These are phyloP conservation scores for Stegastes partitus DNA, from an alignment of 2,113 vertebrate species.

Conservation along the genomic window DNA sequence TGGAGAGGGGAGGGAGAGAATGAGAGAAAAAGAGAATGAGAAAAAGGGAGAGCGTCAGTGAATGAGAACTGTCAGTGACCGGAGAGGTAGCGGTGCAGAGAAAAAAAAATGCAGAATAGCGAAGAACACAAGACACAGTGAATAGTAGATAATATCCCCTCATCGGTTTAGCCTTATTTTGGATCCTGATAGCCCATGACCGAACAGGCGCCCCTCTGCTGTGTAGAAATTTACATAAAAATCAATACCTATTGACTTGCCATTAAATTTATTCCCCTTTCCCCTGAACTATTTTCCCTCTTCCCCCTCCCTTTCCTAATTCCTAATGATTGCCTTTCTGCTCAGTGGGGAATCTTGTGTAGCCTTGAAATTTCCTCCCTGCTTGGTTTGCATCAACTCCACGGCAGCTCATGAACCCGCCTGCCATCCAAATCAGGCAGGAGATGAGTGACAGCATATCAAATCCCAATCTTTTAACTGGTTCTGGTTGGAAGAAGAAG, in stretches of 20 bases:
- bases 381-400: slow-evolving; percentile 50
- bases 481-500: slow-evolving; percentile 38
- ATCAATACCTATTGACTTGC: slow-evolving; percentile 74
- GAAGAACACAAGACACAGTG: slow-evolving; percentile 15
- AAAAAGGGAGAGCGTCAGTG: slow-evolving; percentile 34
- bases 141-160: slow-evolving; percentile 49
- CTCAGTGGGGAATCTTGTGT: slow-evolving; percentile 63
- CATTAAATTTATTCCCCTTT: slow-evolving; percentile 72
- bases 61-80: slow-evolving; percentile 48
- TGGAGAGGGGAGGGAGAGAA: slow-evolving; percentile 46
- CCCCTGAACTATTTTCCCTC: slow-evolving; percentile 64
- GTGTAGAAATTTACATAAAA: slow-evolving; percentile 72
- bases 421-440: slow-evolving; percentile 56
- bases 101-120: slow-evolving; percentile 22
- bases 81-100: slow-evolving; percentile 23
- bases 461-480: slow-evolving; percentile 67
- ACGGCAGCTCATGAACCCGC: slow-evolving; percentile 35
- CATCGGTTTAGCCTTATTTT: slow-evolving; percentile 62
- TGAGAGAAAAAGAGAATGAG: slow-evolving; percentile 47
- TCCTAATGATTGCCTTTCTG: slow-evolving; percentile 73
- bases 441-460: slow-evolving; percentile 72
- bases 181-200: slow-evolving; percentile 42
- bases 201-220: slow-evolving; percentile 23
- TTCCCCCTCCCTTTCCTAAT: slow-evolving; percentile 59
- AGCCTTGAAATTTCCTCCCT: slow-evolving; percentile 33